Base-by-base conservation (phyloP, 1,140 invertebrate species). In the Drosophila ananassae region DNA sequence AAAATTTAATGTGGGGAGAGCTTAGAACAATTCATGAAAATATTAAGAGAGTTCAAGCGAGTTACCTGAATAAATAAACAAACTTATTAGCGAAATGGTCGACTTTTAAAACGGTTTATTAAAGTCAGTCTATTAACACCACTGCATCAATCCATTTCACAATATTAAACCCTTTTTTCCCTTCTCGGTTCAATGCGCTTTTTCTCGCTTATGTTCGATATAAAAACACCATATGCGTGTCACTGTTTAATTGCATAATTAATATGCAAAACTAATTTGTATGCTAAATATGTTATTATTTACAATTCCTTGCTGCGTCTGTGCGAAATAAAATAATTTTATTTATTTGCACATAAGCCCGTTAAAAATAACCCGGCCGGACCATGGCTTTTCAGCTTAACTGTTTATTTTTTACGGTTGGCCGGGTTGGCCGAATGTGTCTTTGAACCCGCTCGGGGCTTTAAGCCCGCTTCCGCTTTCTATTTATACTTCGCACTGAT, bases 251-350 rank as follows among this genome's bases (percentile, higher is more conserved):
- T 84, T 73, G 66, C 55, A 77, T 80, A 84, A 85, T 84, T 84
- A 73, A 77, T 77, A 77, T 84, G 72, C 80, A 62, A 76, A 68
- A 73, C 69, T 78, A 75, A 83, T 83, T 82, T 76, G 77, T 83
- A 84, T 84, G 76, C 66, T 76, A 79, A 84, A 73, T 84, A 79
- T 79, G 63, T 50, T 41, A 24, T 56, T 41, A 56, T 66, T 60
- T 74, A 24, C 44, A 46, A 48, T 55, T 62, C 37, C 34, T 60
- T 61, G 39, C 17, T 39, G 21, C 44, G 44, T 22, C 21, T 21
- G 44, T 22, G 44, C 3, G 21, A 3, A 22, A 34, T 52, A 44
- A 46, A 22, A 34, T 52, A 44, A 46, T 57, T 50, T 17, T 37
- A 51, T 63, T 58, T 58, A 55, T 59, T 64, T 53, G 47, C 21